phyloP scores from a whole-genome alignment of 2,113 vertebrate species.

The Petromus typicus region DNA sequence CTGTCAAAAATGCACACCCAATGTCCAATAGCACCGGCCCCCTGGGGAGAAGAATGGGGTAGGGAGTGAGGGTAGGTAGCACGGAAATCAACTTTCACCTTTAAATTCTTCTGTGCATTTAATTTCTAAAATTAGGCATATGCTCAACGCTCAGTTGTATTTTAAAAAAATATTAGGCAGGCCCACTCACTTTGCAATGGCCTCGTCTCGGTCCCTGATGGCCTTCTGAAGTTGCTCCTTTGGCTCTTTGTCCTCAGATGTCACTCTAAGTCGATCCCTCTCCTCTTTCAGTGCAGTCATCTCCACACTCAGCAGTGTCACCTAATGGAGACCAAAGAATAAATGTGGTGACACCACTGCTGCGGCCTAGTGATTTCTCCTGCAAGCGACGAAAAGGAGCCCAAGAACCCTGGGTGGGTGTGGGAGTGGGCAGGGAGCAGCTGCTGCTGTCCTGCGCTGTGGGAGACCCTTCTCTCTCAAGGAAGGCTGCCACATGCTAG shows the following conservation, averaged over 20 bases:
- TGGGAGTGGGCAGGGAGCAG: neutral
- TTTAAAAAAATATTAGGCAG: neutral
- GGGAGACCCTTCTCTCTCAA: too few species aligned
- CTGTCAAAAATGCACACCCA: neutral
- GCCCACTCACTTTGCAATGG: conserved; percentile 95
- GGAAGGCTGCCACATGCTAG: neutral
- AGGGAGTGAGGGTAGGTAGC: neutral
- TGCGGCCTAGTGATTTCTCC: neutral
- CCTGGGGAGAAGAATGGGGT: neutral
- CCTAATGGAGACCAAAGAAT: conserved; percentile 84
- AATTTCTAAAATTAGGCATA: neutral
- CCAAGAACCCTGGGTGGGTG: neutral
- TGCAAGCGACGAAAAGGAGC: neutral
- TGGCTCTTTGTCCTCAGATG: conserved; percentile 92
- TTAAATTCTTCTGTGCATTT: neutral
- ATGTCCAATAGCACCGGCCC: neutral
- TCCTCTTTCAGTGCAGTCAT: conserved; percentile 94
- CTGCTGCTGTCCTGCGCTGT: neutral
- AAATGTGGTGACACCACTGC: neutral
- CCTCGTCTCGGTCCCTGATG: conserved; percentile 96
- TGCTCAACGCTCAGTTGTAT: neutral
- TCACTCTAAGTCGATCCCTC: conserved; percentile 89
- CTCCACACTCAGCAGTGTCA: conserved; percentile 95
- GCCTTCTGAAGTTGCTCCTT: conserved; percentile 95
- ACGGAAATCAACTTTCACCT: neutral